Conservation (phyloP, 2,797 vertebrate species). For the Eulemur mongoz region DNA sequence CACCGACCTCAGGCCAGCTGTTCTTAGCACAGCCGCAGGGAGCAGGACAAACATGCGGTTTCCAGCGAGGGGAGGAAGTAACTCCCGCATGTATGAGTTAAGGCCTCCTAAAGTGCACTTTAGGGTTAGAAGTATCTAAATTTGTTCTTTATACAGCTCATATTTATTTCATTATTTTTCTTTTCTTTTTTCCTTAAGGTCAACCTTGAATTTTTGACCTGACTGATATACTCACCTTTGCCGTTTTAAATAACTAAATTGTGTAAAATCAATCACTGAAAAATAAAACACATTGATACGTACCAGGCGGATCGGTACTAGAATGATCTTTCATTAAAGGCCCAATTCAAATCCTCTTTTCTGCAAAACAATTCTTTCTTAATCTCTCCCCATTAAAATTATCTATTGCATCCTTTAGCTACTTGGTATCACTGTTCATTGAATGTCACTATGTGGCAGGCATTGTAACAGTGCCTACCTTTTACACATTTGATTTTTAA, state of each 20-base stretch:
- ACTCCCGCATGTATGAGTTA: fast-evolving
- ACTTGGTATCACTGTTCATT: background rate
- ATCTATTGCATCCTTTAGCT: background rate
- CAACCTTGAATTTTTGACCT: background rate
- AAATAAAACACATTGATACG: background rate
- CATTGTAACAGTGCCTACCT: background rate
- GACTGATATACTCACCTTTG: background rate
- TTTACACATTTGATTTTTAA: background rate
- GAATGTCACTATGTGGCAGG: background rate
- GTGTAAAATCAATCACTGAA: background rate
- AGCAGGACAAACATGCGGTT: background rate
- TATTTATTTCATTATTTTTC: background rate
- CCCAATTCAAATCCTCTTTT: background rate
- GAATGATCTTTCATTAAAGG: background rate
- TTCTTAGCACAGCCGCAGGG: background rate
- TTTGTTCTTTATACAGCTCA: background rate
- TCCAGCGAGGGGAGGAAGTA: background rate
- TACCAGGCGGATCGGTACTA: background rate
- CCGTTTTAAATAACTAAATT: background rate
- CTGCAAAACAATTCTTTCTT: background rate
- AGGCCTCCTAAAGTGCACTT: background rate
- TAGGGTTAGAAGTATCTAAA: background rate
- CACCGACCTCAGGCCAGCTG: background rate
- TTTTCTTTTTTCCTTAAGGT: background rate
- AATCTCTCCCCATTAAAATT: background rate